A percentile compares a stretch with the other conserved stretches of the same genome.
Evolutionary conservation across 2,888 invertebrate species (phyloP).

Genomic region (Amphimallon solstitiale): DNA sequence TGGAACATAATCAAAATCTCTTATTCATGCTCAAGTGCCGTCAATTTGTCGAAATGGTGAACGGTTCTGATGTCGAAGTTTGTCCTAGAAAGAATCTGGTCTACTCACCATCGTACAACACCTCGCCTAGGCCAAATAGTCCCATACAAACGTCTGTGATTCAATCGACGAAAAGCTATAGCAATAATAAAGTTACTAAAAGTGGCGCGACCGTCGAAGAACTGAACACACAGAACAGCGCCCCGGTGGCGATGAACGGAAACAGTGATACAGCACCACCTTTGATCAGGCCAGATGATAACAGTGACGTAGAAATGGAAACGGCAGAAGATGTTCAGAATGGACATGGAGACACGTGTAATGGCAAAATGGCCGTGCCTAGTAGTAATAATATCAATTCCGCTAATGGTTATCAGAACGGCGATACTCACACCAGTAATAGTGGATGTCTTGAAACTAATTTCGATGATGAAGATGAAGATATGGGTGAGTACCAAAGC

Average conservation of each 20-base stretch:
- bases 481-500: conserved; percentile 71
- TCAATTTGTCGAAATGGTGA: conserved; percentile 99
- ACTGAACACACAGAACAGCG: conserved; percentile 62
- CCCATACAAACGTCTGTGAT: conserved; percentile 82
- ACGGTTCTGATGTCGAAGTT: conserved; percentile 82
- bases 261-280: conserved; percentile 52
- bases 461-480: conserved; percentile 76
- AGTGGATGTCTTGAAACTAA: conserved; percentile 47
- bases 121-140: conserved; percentile 63
- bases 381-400: conserved; percentile 35
- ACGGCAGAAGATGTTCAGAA: conserved; percentile 59
- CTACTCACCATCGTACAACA: conserved; percentile 51
- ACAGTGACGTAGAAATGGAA: conserved; percentile 68
- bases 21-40: conserved; percentile 96
- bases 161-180: conserved; percentile 75
- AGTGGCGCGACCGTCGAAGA: conserved; percentile 62
- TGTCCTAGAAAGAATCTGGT: conserved; percentile 51
- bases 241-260: conserved; percentile 63
- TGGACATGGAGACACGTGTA: conserved; percentile 56
- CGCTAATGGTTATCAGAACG: conserved; percentile 71
- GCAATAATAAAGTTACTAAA: conserved; percentile 47
- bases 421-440: conserved; percentile 62
- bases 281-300: conserved; percentile 61
- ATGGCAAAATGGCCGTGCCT: conserved; percentile 32
- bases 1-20: conserved; percentile 90